These are phyloP conservation scores for Aurelia coerulea DNA, from an alignment of 30 jellyfish, hydroid and myxozoan genomes.

Conservation along the genomic window DNA sequence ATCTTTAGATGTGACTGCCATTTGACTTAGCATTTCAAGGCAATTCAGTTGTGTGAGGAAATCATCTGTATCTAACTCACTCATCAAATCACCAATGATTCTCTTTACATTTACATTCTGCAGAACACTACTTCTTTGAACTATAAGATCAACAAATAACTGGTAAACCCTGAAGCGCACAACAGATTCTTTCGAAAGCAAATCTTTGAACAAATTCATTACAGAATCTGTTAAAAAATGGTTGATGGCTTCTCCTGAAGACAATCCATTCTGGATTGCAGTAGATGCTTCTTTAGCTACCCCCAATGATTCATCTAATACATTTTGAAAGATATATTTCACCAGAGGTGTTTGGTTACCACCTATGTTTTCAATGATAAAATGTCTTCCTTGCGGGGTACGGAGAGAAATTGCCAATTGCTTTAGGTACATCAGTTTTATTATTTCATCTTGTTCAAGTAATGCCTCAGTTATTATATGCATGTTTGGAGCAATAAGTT, in stretches of 20 bases:
- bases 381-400: slow-evolving; percentile 20
- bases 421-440: slow-evolving; percentile 26
- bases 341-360: background rate
- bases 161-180: slow-evolving; percentile 88
- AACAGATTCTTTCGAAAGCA: slow-evolving; percentile 37
- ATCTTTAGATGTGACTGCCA: slow-evolving; percentile 50
- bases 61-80: slow-evolving; percentile 61
- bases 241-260: background rate
- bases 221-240: slow-evolving; percentile 45
- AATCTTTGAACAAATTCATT: slow-evolving; percentile 6
- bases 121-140: background rate
- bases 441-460: background rate
- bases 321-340: slow-evolving; percentile 5
- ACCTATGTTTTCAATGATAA: slow-evolving; percentile 5
- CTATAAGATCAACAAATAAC: slow-evolving; percentile 57
- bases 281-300: slow-evolving; percentile 56
- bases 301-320: slow-evolving; percentile 6
- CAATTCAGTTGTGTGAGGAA: slow-evolving; percentile 75
- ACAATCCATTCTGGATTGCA: slow-evolving; percentile 19
- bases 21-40: slow-evolving; percentile 68
- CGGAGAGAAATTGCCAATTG: background rate
- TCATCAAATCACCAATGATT: slow-evolving; percentile 34
- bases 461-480: slow-evolving; percentile 8
- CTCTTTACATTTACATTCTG: background rate
- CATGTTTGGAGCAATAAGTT: background rate